Evolutionary conservation across 2,113 vertebrate species (phyloP).

Genomic region (Megalops atlanticus): DNA sequence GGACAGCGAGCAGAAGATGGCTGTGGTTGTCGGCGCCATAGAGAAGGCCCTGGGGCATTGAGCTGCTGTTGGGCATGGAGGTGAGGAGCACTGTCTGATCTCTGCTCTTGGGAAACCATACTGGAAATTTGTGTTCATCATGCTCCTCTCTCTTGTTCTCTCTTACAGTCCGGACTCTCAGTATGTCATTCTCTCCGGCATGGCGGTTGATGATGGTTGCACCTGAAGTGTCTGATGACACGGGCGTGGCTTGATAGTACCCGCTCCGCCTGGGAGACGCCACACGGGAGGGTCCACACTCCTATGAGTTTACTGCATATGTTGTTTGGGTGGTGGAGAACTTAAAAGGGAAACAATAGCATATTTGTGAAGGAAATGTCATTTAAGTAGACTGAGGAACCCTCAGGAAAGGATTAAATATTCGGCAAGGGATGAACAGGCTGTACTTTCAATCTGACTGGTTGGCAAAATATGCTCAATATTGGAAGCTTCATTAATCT

Average conservation of each 20-base stretch:
- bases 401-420: not conserved
- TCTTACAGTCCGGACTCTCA: constrained; percentile 14
- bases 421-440: not conserved
- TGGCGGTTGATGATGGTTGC: constrained; percentile 53
- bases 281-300: constrained; percentile 1
- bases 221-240: constrained; percentile 47
- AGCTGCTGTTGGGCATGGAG: constrained; percentile 34
- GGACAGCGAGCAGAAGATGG: constrained; percentile 38
- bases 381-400: not conserved
- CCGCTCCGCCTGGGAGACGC: constrained; percentile 16
- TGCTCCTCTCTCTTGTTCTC: constrained; percentile 33
- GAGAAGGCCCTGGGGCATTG: constrained; percentile 41
- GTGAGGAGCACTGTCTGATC: no score
- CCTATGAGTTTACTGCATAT: not conserved
- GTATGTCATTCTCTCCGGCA: constrained; percentile 40
- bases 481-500: not conserved
- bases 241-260: constrained; percentile 45
- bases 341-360: not conserved
- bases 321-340: not conserved
- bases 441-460: not conserved
- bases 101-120: no score
- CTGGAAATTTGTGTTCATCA: no score
- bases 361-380: not conserved
- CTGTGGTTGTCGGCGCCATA: constrained; percentile 40
- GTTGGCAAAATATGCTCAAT: not conserved